These are phyloP conservation scores for Cremastobaeus sp. DNA, from an alignment of 2,888 invertebrate genomes.

Conservation along the genomic window DNA sequence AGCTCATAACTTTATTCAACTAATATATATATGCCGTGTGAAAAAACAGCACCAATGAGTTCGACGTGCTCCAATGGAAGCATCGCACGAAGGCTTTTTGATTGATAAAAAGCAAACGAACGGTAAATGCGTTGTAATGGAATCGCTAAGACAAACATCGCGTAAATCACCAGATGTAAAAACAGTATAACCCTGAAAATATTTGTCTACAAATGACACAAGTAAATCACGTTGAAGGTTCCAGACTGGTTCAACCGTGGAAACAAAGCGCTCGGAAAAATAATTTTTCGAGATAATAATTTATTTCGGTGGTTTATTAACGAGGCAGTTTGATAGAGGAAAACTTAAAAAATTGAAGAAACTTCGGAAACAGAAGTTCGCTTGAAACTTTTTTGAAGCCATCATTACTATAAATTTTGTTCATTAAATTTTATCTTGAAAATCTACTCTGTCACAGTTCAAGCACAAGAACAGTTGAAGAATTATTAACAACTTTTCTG, in stretches of 20 bases:
- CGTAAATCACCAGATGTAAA: slow-evolving; percentile 19
- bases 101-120: slow-evolving; percentile 38
- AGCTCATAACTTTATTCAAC: slow-evolving; percentile 43
- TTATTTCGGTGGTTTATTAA: slow-evolving; percentile 8
- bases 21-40: slow-evolving; percentile 22
- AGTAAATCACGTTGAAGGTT: slow-evolving; percentile 2
- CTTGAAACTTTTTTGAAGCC: too few relatives aligned
- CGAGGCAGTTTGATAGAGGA: slow-evolving; percentile 17
- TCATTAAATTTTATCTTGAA: slow-evolving; percentile 41
- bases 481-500: slow-evolving; percentile 22
- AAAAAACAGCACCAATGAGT: slow-evolving; percentile 27
- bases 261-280: background rate
- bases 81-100: slow-evolving; percentile 10
- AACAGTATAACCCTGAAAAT: slow-evolving; percentile 3
- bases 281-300: slow-evolving; percentile 10
- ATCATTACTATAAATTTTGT: slow-evolving; percentile 29
- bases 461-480: slow-evolving; percentile 1
- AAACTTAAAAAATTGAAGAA: slow-evolving; percentile 11
- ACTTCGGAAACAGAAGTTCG: too few relatives aligned
- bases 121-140: slow-evolving; percentile 25
- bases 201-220: slow-evolving; percentile 18
- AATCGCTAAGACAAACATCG: slow-evolving; percentile 32
- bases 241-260: too few relatives aligned
- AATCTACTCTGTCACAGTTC: slow-evolving; percentile 13
- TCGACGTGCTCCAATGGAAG: slow-evolving; percentile 24